phyloP scores from a whole-genome alignment of 2,888 invertebrate genomes.

The Melinaea marsaeus region DNA sequence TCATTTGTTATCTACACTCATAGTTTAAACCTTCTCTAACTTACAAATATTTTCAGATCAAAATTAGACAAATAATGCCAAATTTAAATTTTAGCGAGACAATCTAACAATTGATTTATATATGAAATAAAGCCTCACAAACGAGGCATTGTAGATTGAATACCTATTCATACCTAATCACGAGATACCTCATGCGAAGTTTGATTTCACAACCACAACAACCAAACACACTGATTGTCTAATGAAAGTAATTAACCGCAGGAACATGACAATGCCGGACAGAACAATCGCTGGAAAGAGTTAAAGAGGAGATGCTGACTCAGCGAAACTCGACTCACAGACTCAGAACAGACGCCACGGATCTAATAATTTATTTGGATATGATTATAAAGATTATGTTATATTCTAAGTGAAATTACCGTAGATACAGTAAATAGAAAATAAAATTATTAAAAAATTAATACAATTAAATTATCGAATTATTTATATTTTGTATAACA shows the following conservation, averaged over 20 bases:
- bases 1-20: no score
- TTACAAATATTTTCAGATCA: no score
- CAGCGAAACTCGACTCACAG: conserved; percentile 52
- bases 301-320: conserved; percentile 72
- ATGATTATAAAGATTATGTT: not conserved
- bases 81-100: no score
- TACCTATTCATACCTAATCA: not conserved
- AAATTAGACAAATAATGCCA: no score
- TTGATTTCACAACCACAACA: conserved; percentile 39
- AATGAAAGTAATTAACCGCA: conserved; percentile 76
- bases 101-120: not conserved
- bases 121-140: not conserved
- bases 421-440: no score
- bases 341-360: conserved; percentile 45
- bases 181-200: conserved; percentile 19
- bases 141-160: not conserved
- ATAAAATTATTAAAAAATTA: no score
- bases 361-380: conserved; percentile 28
- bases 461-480: no score
- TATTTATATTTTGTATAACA: no score
- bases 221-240: conserved; percentile 61
- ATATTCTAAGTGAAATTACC: no score
- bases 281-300: conserved; percentile 72
- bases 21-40: no score
- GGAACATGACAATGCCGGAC: conserved; percentile 68